Percentiles rank a stretch among this genome's conserved stretches.
phyloP scores from a whole-genome alignment of 1,140 invertebrate species.

The Coptotermes formosanus region DNA sequence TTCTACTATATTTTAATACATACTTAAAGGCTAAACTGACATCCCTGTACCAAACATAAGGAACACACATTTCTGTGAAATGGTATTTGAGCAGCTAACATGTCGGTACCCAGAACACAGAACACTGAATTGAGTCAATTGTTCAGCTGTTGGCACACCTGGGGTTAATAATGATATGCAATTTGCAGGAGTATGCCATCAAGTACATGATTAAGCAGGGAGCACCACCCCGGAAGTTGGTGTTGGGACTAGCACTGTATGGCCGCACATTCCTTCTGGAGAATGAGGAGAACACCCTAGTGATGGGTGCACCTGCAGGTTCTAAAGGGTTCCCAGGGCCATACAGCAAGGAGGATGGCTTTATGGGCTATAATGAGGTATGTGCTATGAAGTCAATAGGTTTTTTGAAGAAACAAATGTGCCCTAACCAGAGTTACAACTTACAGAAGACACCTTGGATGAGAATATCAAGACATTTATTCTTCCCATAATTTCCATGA shows the following conservation, averaged over 20 bases:
- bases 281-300: conserved; percentile 45
- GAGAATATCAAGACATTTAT: no score
- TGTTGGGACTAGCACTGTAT: conserved; percentile 80
- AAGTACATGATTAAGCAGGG: conserved; percentile 53
- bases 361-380: conserved; percentile 86
- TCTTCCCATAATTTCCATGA: no score
- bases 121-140: not conserved
- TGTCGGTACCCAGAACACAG: no score
- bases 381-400: conserved; percentile 20
- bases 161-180: not conserved
- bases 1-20: no score
- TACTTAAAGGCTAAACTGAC: no score
- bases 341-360: conserved; percentile 77
- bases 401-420: no score
- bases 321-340: conserved; percentile 68
- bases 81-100: no score
- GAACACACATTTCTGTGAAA: no score
- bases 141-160: not conserved
- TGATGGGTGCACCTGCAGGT: conserved; percentile 51
- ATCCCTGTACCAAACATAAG: no score
- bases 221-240: conserved; percentile 69
- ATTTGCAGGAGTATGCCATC: conserved; percentile 44
- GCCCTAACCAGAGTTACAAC: no score
- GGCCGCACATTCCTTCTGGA: conserved; percentile 72
- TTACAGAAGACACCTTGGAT: no score